Conservation (phyloP, 2,888 invertebrate species). For the Imbricaverruca yamaguchii region DNA sequence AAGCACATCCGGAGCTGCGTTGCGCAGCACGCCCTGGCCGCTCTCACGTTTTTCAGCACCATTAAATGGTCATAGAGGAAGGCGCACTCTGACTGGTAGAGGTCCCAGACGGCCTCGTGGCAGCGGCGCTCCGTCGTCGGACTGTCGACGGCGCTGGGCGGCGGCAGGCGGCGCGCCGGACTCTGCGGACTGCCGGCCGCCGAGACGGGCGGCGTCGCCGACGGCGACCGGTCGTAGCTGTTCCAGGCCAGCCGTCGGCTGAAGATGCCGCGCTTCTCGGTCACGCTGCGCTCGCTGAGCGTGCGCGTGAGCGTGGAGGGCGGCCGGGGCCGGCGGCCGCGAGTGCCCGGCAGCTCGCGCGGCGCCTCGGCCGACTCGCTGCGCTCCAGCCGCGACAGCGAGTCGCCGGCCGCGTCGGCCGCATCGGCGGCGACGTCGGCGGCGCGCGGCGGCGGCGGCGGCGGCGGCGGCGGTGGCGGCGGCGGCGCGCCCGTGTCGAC, state of each 20-base stretch:
- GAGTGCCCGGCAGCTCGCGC: slow-evolving; percentile 18
- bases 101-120: slow-evolving; percentile 52
- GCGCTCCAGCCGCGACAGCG: slow-evolving; percentile 17
- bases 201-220: slow-evolving; percentile 27
- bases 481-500: slow-evolving; percentile 6
- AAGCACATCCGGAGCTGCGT: background rate
- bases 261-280: slow-evolving; percentile 31
- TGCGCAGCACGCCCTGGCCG: background rate
- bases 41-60: slow-evolving; percentile 52
- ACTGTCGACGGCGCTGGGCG: slow-evolving; percentile 30
- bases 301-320: slow-evolving; percentile 38
- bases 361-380: background rate
- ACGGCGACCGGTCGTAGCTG: slow-evolving; percentile 8
- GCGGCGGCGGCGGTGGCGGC: slow-evolving; percentile 24
- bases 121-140: slow-evolving; percentile 41
- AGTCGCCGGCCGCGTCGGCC: slow-evolving; percentile 22
- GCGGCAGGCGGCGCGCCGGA: slow-evolving; percentile 25
- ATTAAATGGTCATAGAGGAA: slow-evolving; percentile 55
- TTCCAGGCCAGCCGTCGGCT: background rate
- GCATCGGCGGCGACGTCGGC: slow-evolving; percentile 18
- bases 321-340: slow-evolving; percentile 28
- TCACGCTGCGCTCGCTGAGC: slow-evolving; percentile 40
- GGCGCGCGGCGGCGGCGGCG: slow-evolving; percentile 5
- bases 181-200: background rate
- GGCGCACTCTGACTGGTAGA: slow-evolving; percentile 54